These are phyloP conservation scores for Eleginops maclovinus DNA, from an alignment of 2,113 vertebrate species.

Conservation along the genomic window DNA sequence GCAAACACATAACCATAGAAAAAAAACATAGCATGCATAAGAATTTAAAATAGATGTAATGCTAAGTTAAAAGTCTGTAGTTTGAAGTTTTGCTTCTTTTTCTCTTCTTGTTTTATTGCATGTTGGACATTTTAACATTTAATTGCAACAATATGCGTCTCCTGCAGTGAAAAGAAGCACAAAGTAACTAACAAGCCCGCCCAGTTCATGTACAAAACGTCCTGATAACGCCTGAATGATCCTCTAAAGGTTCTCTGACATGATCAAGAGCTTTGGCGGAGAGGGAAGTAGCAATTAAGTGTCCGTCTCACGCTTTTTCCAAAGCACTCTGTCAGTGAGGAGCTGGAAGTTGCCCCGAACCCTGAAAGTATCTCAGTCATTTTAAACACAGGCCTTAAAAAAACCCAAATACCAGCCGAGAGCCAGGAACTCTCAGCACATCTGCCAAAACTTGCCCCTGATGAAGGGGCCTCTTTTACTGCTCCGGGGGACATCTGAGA, in stretches of 20 bases:
- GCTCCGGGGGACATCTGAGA: slow-evolving; percentile 3
- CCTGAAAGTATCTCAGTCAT: slow-evolving; percentile 77
- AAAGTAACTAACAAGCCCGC: not conserved
- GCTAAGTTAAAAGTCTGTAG: not conserved
- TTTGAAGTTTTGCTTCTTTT: not conserved
- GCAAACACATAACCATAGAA: not conserved
- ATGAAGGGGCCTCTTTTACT: slow-evolving; percentile 49
- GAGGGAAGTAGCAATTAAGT: slow-evolving; percentile 5
- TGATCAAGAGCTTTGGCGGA: slow-evolving; percentile 23
- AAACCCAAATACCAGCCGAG: slow-evolving; percentile 70
- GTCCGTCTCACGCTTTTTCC: slow-evolving; percentile 7
- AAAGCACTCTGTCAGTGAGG: slow-evolving; percentile 31
- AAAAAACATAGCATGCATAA: not conserved
- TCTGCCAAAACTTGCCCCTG: slow-evolving; percentile 78
- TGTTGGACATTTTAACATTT: too few species aligned
- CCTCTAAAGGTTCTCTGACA: slow-evolving; percentile 21
- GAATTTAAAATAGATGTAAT: not conserved
- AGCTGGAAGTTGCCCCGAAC: slow-evolving; percentile 59
- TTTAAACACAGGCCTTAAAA: slow-evolving; percentile 77
- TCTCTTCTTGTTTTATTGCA: not conserved
- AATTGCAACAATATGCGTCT: not conserved
- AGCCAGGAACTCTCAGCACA: slow-evolving; percentile 68
- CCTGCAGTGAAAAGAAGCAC: not conserved
- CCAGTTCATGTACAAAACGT: slow-evolving; percentile 4
- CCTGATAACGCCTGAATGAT: slow-evolving; percentile 10